These are phyloP conservation scores for Holotrichia oblita DNA, from an alignment of 1,140 invertebrate genomes.

Conservation along the genomic window DNA sequence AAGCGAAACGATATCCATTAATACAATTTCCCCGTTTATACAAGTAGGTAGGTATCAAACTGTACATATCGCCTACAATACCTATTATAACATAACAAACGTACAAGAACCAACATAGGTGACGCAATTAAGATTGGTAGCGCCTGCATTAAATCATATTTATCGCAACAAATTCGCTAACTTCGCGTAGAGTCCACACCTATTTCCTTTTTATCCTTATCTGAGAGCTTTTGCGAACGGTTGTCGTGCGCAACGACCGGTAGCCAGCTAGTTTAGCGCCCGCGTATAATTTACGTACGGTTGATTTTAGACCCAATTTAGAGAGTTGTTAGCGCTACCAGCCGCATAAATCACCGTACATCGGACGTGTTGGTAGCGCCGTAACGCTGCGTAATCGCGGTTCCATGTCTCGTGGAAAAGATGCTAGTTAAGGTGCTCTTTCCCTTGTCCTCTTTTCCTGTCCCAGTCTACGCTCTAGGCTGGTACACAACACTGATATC, in stretches of 20 bases:
- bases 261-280: not conserved
- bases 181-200: not conserved
- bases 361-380: not conserved
- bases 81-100: too few species aligned
- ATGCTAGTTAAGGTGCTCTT: not conserved
- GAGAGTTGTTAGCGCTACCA: conserved; percentile 1
- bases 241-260: not conserved
- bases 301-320: conserved; percentile 1
- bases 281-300: conserved; percentile 16
- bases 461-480: not conserved
- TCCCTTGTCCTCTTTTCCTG: not conserved
- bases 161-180: not conserved
- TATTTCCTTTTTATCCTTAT: not conserved
- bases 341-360: conserved; percentile 14
- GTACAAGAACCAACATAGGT: too few species aligned
- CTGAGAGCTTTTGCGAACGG: not conserved
- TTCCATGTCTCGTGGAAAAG: not conserved
- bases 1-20: too few species aligned
- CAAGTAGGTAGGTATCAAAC: too few species aligned
- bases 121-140: not conserved
- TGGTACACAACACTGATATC: not conserved
- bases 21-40: too few species aligned
- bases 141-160: conserved; percentile 8
- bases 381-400: not conserved
- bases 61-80: too few species aligned